Evolutionary conservation across 2,888 invertebrate species (phyloP).

Genomic region (Rugalucina vietnamica): DNA sequence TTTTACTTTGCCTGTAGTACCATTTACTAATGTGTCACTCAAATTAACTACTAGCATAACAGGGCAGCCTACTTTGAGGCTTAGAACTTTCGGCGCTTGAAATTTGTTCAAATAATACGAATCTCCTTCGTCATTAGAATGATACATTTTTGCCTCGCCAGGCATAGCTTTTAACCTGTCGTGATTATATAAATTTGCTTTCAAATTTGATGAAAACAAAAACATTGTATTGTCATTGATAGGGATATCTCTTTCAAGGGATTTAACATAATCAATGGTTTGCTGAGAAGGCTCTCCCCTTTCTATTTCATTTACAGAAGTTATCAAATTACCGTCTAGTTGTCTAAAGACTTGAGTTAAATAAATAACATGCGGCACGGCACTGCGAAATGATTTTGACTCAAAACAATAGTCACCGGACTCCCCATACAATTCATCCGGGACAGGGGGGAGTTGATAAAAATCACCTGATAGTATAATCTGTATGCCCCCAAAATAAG

Average conservation of each 20-base stretch:
- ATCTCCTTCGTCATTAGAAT: slow-evolving; percentile 11
- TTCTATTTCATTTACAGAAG: slow-evolving; percentile 18
- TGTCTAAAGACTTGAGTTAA: slow-evolving; percentile 7
- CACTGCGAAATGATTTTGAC: not conserved
- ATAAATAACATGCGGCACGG: not conserved
- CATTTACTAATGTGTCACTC: slow-evolving; percentile 28
- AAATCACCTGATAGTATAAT: slow-evolving; percentile 16
- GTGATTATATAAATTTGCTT: slow-evolving; percentile 10
- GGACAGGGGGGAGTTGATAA: slow-evolving; percentile 15
- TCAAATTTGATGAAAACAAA: slow-evolving; percentile 13
- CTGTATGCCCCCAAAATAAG: slow-evolving; percentile 19
- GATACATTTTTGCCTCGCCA: slow-evolving; percentile 3
- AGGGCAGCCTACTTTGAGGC: slow-evolving; percentile 27
- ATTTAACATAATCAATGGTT: not conserved
- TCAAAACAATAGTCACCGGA: slow-evolving; percentile 11
- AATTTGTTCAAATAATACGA: slow-evolving; percentile 4
- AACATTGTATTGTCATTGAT: not conserved
- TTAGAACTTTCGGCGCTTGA: slow-evolving; percentile 14
- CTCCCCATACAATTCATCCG: slow-evolving; percentile 14
- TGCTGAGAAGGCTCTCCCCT: not conserved
- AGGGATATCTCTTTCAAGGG: slow-evolving; percentile 1
- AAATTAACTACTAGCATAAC: slow-evolving; percentile 33
- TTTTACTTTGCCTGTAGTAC: slow-evolving; percentile 23
- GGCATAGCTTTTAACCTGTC: not conserved
- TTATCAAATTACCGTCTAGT: not conserved